Evolutionary conservation across 2,113 vertebrate genomes (phyloP), one percentile per base, ranked within the genome.

Genomic region (Electrona antarctica): DNA sequence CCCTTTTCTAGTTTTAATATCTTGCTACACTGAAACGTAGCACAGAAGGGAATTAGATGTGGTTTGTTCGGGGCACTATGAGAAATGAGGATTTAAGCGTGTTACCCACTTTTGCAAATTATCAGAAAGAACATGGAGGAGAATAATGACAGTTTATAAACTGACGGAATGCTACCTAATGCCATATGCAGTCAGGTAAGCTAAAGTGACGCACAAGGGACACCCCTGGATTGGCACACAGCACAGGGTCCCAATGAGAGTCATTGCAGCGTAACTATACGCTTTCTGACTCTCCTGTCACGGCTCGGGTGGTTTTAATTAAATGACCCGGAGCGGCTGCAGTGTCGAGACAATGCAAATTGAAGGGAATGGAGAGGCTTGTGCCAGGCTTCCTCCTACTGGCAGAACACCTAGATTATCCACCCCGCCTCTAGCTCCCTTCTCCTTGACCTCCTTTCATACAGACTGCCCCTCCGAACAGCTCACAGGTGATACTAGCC

Each of bases 391-490:
- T 8, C 33, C 41, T 8, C 21, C 59, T 69, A 14, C 62, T 61
- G 41, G 61, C 48, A 45, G 73, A 59, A 63, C 80, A 65, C 21
- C 8, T 6, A 15, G 46, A 79, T 66, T n/a, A 8, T 64, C 48
- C 45, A 12, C 58, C 21, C 12, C 7, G 4, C 46, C 29, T 3
- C n/a, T 4, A 45, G 65, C 64, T 58, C 64, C 46, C 7, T 41
- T 61, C 77, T 73, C 69, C 68, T 76, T 83, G 87, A 87, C 82
- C 71, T 79, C 55, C 47, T 81, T 68, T 61, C 48, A 61, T 64
- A 51, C 15, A 48, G 55, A 2, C 60, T 60, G 15, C 56, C 59
- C 76, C 57, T 41, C 33, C 8, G 57, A 67, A 61, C 46, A 67
- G 65, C 59, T 65, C 15, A 51, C 47, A 76, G 77, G 80, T 75